phyloP scores from a whole-genome alignment of 2,797 vertebrate species.

The Smutsia gigantea region DNA sequence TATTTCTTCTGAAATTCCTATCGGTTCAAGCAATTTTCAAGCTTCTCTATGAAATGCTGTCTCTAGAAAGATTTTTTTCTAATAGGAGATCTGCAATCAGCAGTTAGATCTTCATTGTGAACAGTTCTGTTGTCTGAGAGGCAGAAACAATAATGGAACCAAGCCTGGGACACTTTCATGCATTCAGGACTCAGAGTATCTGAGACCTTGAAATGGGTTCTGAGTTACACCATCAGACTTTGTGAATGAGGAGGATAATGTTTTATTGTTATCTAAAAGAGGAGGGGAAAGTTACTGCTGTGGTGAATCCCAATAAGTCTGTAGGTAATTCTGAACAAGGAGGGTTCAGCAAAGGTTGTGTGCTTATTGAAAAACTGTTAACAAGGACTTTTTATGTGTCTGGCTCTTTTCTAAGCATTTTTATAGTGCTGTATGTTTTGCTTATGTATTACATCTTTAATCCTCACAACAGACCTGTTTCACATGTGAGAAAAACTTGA shows the following conservation, averaged over 20 bases:
- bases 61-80: conserved; percentile 57
- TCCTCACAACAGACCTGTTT: not conserved
- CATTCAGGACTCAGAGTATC: not conserved
- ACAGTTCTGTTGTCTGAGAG: conserved; percentile 57
- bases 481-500: not conserved
- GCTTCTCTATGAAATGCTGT: conserved; percentile 60
- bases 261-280: conserved; percentile 26
- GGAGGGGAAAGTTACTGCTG: not conserved
- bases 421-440: not conserved
- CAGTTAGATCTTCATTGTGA: conserved; percentile 29
- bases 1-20: conserved; percentile 64
- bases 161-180: not conserved
- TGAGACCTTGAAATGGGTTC: conserved; percentile 1
- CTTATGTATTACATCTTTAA: not conserved
- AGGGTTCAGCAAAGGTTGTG: not conserved
- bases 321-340: not conserved
- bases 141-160: not conserved
- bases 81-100: conserved; percentile 59
- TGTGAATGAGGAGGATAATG: not conserved
- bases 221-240: not conserved
- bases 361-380: not conserved
- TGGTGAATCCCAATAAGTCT: not conserved
- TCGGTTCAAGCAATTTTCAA: conserved; percentile 66
- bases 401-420: not conserved
- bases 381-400: not conserved